Evolutionary conservation across 2,113 vertebrate genomes (phyloP).

Genomic region (Petrocephalus zakoni): DNA sequence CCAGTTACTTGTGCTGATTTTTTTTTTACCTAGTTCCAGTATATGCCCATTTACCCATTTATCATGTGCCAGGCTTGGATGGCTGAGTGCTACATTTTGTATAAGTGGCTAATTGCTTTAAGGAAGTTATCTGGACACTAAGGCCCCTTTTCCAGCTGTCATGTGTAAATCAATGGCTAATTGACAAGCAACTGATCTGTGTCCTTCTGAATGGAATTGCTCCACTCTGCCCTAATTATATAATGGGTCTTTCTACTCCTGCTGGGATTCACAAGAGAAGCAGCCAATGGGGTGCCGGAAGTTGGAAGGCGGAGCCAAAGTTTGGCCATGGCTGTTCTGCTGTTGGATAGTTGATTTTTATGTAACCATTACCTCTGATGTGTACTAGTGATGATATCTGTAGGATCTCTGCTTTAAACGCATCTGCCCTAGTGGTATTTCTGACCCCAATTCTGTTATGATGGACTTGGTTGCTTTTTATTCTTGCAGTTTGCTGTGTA

Average conservation of each 20-base stretch:
- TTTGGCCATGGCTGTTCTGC: background rate
- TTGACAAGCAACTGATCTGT: background rate
- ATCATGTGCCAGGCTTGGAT: background rate
- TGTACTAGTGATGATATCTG: constrained; percentile 31
- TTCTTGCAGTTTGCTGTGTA: constrained; percentile 61
- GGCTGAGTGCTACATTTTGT: background rate
- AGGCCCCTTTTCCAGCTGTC: background rate
- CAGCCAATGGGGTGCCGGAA: background rate
- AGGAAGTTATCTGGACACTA: background rate
- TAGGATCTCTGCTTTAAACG: constrained; percentile 42
- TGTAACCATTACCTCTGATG: constrained; percentile 62
- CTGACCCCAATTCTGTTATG: constrained; percentile 35
- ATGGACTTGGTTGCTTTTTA: constrained; percentile 48
- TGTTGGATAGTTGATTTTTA: constrained; percentile 47
- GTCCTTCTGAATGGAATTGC: background rate
- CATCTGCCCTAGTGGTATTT: constrained; percentile 43
- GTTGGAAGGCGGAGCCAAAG: constrained; percentile 28
- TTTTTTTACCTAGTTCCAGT: background rate
- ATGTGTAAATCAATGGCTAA: background rate
- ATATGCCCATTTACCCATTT: background rate
- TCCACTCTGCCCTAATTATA: background rate
- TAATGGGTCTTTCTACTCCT: background rate
- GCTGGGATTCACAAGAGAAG: background rate
- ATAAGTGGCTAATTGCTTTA: background rate
- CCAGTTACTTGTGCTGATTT: background rate